Evolutionary conservation across 2,888 invertebrate genomes (phyloP), one percentile per base, ranked within the genome.

Genomic region (Diloba caeruleocephala): DNA sequence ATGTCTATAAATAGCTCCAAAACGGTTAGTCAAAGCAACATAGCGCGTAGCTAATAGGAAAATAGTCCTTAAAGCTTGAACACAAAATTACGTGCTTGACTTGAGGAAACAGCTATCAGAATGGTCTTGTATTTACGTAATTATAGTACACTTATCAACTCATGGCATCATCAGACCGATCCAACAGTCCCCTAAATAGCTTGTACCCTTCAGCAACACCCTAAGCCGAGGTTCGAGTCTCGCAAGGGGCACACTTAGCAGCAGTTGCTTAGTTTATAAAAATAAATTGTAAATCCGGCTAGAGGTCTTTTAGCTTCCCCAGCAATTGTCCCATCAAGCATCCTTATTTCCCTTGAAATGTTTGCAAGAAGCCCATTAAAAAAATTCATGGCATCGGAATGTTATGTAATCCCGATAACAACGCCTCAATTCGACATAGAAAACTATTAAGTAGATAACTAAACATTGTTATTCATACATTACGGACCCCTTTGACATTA

Each of bases 401-500:
- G 29, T 39, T 39, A 36, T 21, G 31, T 49, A 57, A 62, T 56
- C 26, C 3, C 23, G 17, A 41, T 41, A 46, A 36, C 17, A 34
- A 13, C 9, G 13, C 23, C 10, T 50, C 42, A 57, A 63, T 53
- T 55, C 25, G 31, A 33, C 42, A 36, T 34, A 39, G 19, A 44
- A 52, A 60, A 58, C 23, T 49, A 58, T 67, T 54, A 53, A 33
- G 33, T 21, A 28, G 52, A 29, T 26, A 50, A 38, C n/a, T 25
- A 10, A 26, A 42, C 7, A 33, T 41, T 57, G 44, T 46, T 41
- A 46, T 53, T 36, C 12, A 44, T 41, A 43, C 7, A 19, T 31
- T 55, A 58, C 54, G 56, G 48, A 57, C 52, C 67, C 51, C 59
- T 50, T 50, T 41, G 58, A 55, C 54, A 83, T 85, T 82, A 81